A percentile compares a stretch with the other conserved stretches of the same genome.
Conservation (phyloP, 2,113 vertebrate genomes). For the Uropsilus gracilis region DNA sequence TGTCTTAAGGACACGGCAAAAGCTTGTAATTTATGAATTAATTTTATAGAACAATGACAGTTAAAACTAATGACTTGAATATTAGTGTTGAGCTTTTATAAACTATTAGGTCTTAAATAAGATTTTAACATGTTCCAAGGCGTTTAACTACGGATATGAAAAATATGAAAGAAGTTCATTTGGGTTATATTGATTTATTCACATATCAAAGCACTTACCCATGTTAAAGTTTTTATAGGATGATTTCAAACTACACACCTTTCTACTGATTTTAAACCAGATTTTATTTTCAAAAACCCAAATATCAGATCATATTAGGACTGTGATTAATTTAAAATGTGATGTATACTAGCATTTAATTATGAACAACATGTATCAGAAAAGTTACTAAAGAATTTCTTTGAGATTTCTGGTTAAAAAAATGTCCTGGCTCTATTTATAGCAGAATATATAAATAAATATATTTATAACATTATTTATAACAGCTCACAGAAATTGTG, state of each 20-base stretch:
- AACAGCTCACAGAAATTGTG: not conserved
- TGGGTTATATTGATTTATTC: not conserved
- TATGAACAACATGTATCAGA: not conserved
- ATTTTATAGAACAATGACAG: constrained; percentile 15
- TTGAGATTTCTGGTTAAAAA: constrained; percentile 34
- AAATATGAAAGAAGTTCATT: constrained; percentile 22
- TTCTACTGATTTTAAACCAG: constrained; percentile 47
- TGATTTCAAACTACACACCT: constrained; percentile 37
- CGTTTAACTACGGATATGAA: constrained; percentile 2
- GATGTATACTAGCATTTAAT: not conserved
- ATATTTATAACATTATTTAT: not conserved
- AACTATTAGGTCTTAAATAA: no score
- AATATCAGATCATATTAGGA: constrained; percentile 32
- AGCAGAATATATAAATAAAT: not conserved
- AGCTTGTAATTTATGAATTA: constrained; percentile 32
- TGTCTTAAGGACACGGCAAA: not conserved
- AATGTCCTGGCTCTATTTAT: constrained; percentile 2
- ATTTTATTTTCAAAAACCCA: constrained; percentile 55
- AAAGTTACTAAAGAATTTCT: constrained; percentile 36
- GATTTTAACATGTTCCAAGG: not conserved
- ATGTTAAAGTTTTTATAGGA: constrained; percentile 16
- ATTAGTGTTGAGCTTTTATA: constrained; percentile 3
- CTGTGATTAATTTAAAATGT: not conserved
- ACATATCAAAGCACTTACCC: constrained; percentile 27
- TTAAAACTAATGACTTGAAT: not conserved